A percentile compares a stretch with the other conserved stretches of the same genome.
Conservation (phyloP, 2,113 vertebrate species). For the Rutilus rutilus region DNA sequence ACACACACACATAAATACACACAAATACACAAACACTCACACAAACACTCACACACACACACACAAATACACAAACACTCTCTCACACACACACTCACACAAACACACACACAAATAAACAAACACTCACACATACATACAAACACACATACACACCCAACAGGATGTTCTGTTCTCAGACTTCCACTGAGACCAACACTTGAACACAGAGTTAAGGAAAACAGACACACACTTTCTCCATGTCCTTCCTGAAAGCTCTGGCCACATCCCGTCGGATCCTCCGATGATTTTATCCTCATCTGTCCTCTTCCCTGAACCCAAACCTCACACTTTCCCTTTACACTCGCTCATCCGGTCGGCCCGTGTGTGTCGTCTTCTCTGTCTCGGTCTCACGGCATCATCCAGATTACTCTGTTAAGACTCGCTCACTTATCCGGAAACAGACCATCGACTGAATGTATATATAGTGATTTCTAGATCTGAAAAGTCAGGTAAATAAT, state of each 20-base stretch:
- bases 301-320: constrained; percentile 9
- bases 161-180: neutral
- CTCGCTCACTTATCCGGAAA: neutral
- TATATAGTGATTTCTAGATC: too few species aligned
- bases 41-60: neutral
- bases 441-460: neutral
- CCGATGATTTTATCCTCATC: neutral
- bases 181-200: neutral
- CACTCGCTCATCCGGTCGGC: neutral
- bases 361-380: neutral
- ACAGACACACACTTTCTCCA: neutral
- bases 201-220: constrained; percentile 7
- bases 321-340: constrained; percentile 14
- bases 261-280: neutral
- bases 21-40: neutral
- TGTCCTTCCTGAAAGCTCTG: neutral
- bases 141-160: neutral
- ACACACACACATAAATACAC: neutral
- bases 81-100: neutral
- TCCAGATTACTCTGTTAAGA: neutral
- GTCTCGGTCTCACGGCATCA: neutral
- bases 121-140: neutral
- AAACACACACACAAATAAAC: too few species aligned
- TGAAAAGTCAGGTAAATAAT: neutral
- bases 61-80: neutral